Base-by-base conservation (phyloP, 1,140 invertebrate species). In the Habropoda laboriosa region DNA sequence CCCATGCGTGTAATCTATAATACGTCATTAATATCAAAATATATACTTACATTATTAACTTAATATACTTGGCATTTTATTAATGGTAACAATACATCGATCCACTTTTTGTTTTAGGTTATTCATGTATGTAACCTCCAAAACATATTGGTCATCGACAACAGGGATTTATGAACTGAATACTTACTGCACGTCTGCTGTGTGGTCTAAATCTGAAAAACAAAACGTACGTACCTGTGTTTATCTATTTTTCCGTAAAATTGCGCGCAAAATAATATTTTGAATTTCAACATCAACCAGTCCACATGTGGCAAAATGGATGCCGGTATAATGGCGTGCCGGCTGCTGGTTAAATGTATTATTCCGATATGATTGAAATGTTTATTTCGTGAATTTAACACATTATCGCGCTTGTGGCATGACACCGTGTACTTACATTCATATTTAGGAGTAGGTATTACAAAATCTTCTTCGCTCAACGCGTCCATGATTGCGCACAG, bases 161-260 rank as follows among this genome's bases (percentile, higher is more conserved):
- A 0, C 0, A 35, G 24, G 3, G 1, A 53, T 58, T 78, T 63
- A 58, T 16, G 24, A 63, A 66, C n/a, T 13, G 53, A 30, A 60
- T 87, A 96, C 97, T 97, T 94, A 98, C 97, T 99, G 98, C 35
- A 99, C 97, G 94, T 99, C 98, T 5, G 98, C 98, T 40, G 98
- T 98, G 89, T 99, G 98, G 90, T 99, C 98, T 87, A 99, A 94
- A 95, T 99, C 98, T 98, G 94, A 77, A 96, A 96, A 86, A 77
- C n/a, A 67, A 72, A 51, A 73, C 57, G 53, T 47, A 47, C 6
- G 21, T 0, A 12, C 0, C 0, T 32, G 53, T 10, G 21, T 35
- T 12, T 8, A 12, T 27, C n/a, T 40, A 12, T 16, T 38, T 24
- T 49, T n/a, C 2, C 3, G 0, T 1, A n/a, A 0, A 57, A 57